These are phyloP conservation scores for Chloroceryle aenea DNA, from an alignment of 2,113 vertebrate genomes.

Conservation along the genomic window DNA sequence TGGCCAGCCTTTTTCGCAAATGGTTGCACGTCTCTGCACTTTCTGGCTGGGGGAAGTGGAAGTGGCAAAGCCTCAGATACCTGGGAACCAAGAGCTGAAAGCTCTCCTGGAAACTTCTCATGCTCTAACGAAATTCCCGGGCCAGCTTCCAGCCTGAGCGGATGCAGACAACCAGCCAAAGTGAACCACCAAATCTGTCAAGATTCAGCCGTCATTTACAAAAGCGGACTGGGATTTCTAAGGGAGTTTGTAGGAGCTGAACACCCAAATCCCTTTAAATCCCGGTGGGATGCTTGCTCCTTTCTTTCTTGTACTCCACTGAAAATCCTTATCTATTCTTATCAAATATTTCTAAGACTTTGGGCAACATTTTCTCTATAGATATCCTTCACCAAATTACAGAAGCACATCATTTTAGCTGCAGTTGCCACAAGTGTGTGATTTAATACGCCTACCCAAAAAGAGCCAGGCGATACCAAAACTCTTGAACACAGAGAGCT, in stretches of 20 bases:
- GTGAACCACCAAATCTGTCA: slow-evolving; percentile 50
- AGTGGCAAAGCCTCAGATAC: slow-evolving; percentile 67
- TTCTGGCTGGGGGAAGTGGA: slow-evolving; percentile 62
- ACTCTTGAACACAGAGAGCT: not conserved
- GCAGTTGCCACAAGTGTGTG: not conserved
- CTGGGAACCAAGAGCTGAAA: slow-evolving; percentile 68
- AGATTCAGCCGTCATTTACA: not conserved
- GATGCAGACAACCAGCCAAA: slow-evolving; percentile 60
- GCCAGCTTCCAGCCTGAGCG: slow-evolving; percentile 50
- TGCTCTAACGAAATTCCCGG: slow-evolving; percentile 61
- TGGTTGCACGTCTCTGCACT: slow-evolving; percentile 22
- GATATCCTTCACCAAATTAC: not conserved
- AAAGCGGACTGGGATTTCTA: not conserved
- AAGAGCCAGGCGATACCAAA: not conserved
- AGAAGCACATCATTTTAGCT: not conserved
- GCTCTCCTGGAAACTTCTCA: slow-evolving; percentile 64
- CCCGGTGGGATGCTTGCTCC: not conserved
- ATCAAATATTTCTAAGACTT: not conserved
- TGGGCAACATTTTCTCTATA: not conserved
- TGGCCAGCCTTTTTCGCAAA: slow-evolving; percentile 49
- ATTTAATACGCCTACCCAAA: not conserved
- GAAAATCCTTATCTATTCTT: not conserved
- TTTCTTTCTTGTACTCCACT: not conserved
- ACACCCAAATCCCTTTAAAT: not conserved
- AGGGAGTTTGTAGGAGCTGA: not conserved